Percentiles rank a stretch among this genome's conserved stretches.
phyloP scores from a whole-genome alignment of 2,888 invertebrate genomes.

The Urechis unicinctus region DNA sequence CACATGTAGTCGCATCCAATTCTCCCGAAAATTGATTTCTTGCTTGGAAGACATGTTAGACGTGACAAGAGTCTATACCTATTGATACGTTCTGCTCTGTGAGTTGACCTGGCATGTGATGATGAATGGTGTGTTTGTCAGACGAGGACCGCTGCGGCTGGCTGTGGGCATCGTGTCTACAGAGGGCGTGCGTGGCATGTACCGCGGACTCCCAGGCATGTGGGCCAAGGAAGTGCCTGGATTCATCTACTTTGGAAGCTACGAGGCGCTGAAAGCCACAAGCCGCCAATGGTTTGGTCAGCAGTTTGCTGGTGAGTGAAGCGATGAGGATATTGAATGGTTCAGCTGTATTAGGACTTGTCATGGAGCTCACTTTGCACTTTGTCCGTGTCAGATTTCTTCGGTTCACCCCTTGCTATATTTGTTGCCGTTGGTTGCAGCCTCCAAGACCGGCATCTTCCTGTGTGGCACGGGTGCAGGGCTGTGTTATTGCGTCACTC shows the following conservation, averaged over 20 bases:
- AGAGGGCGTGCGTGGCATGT: conserved; percentile 17
- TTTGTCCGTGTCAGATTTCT: background rate
- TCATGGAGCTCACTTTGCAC: background rate
- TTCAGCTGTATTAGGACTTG: background rate
- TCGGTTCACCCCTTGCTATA: too few species aligned
- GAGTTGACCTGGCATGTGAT: too few species aligned
- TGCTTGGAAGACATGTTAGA: too few species aligned
- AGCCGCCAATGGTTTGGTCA: background rate
- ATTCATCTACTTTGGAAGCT: conserved; percentile 21
- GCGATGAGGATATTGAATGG: background rate
- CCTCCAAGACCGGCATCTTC: conserved; percentile 10
- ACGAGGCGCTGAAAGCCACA: conserved; percentile 13
- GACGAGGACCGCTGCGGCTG: background rate
- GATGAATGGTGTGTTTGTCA: background rate
- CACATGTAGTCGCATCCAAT: too few species aligned
- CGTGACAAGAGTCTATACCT: too few species aligned
- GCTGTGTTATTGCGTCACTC: conserved; percentile 19
- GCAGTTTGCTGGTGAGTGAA: background rate
- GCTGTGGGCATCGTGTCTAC: conserved; percentile 6
- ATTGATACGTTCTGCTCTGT: too few species aligned
- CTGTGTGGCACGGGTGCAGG: conserved; percentile 17
- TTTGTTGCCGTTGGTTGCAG: too few species aligned
- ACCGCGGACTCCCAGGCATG: conserved; percentile 21
- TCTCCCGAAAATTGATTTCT: too few species aligned
- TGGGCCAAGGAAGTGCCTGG: conserved; percentile 21